Conservation (phyloP, 2,888 invertebrate species). For the Emmelina monodactyla region DNA sequence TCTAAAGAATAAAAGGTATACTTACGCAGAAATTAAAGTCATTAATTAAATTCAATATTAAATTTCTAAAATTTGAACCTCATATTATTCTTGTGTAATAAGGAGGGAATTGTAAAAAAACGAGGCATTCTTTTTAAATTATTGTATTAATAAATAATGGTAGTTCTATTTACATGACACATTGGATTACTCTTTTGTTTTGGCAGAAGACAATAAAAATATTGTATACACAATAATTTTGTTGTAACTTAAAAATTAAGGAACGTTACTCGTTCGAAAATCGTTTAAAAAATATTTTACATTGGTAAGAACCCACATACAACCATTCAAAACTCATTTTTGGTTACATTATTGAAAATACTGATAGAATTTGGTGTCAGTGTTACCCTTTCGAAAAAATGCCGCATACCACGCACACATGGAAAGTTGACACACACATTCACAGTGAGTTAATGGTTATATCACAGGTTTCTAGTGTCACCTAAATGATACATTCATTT, state of each 20-base stretch:
- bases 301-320: conserved; percentile 41
- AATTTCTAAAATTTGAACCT: too few relatives aligned
- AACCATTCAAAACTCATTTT: conserved; percentile 28
- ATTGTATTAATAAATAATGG: conserved; percentile 68
- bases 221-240: conserved; percentile 51
- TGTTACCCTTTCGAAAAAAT: conserved; percentile 2
- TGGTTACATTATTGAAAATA: conserved; percentile 52
- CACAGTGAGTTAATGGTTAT: conserved; percentile 50
- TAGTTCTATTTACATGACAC: conserved; percentile 68
- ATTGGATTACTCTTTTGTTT: conserved; percentile 63
- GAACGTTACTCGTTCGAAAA: conserved; percentile 3
- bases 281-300: conserved; percentile 28
- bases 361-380: conserved; percentile 54
- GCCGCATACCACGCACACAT: conserved; percentile 30
- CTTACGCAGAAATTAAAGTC: too few relatives aligned
- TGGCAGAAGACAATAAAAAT: conserved; percentile 65
- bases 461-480: conserved; percentile 62
- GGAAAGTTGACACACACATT: conserved; percentile 42
- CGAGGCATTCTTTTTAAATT: conserved; percentile 57
- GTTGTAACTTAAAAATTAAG: conserved; percentile 31
- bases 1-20: too few relatives aligned
- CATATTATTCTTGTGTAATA: too few relatives aligned
- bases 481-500: conserved; percentile 45
- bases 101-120: too few relatives aligned
- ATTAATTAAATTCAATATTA: too few relatives aligned